Base-by-base conservation (phyloP, 2,797 vertebrate species). In the Tokudaia muenninki region DNA sequence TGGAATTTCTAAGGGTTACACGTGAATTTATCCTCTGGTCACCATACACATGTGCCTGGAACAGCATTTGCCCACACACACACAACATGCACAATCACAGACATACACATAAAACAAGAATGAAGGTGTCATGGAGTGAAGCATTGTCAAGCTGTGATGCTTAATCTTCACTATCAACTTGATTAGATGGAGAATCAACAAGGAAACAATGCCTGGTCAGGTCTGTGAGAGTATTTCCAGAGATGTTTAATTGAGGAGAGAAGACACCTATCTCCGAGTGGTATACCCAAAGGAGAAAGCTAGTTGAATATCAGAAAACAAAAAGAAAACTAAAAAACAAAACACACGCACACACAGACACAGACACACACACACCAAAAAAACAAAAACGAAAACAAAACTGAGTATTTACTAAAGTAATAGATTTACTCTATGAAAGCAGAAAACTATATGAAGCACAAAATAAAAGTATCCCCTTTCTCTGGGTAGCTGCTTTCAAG, bases 391-490 rank as follows among this genome's bases (percentile, higher is more conserved):
- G 21, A 19, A 59, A 5, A 21, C 61, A 21, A 29, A 52, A 74
- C 34, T 78, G 94, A 47, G 29, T 74, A 50, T 12, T 44, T 97
- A 70, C 44, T 37, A 26, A 92, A 55, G 10, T 94, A 82, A 63
- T 78, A 72, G 70, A 72, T 72, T 87, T 87, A 83, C 61, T 94
- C 2, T 84, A 84, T 84, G 78, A 91, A 95, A 91, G 90, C 67
- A 94, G 57, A 91, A 92, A 91, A n/a, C 1, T 75, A 1, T 70
- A 84, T 57, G 57, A 78, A 93, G 21, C 81, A 80, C 94, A 81
- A 96, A 88, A 44, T 88, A 82, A 6, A 87, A 87, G n/a, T 87
- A 90, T 91, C 12, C 78, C 37, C 55, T 95, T 94, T 47, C 37
- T 90, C 44, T 63, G 78, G n/a, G 37, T 74, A 92, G 61, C 34